These are phyloP conservation scores for Acleris literana DNA, from an alignment of 2,888 invertebrate species.

Conservation along the genomic window DNA sequence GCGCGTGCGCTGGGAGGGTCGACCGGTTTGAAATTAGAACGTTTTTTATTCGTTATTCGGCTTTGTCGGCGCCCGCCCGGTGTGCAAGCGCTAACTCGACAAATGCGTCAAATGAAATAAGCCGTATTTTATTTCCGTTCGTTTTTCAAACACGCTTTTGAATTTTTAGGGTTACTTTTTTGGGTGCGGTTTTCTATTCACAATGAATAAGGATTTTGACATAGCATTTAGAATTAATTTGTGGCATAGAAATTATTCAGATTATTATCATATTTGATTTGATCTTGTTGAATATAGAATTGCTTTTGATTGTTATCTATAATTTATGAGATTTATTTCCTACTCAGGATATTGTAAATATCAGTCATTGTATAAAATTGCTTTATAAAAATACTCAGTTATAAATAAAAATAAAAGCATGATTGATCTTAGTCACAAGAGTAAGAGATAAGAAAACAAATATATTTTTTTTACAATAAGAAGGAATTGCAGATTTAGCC, in stretches of 20 bases:
- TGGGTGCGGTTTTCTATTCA: conserved; percentile 55
- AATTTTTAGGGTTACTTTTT: conserved; percentile 53
- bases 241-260: conserved; percentile 28
- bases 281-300: conserved; percentile 17
- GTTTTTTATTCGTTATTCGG: conserved; percentile 58
- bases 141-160: conserved; percentile 65
- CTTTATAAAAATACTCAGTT: too few relatives aligned
- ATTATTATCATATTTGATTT: conserved; percentile 26
- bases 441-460: too few relatives aligned
- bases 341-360: too few relatives aligned
- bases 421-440: too few relatives aligned
- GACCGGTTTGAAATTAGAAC: conserved; percentile 84
- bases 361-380: too few relatives aligned
- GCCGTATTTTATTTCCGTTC: conserved; percentile 78
- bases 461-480: too few relatives aligned
- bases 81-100: conserved; percentile 82
- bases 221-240: conserved; percentile 32
- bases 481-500: too few relatives aligned
- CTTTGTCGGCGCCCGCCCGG: conserved; percentile 81
- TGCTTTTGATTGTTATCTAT: conserved; percentile 12
- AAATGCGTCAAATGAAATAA: conserved; percentile 81
- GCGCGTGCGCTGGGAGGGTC: conserved; percentile 77
- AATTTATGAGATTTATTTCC: not conserved
- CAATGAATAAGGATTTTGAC: conserved; percentile 29
- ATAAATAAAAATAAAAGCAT: too few relatives aligned